phyloP scores from a whole-genome alignment of 2,888 invertebrate species.

The Ephialtes manifestator region DNA sequence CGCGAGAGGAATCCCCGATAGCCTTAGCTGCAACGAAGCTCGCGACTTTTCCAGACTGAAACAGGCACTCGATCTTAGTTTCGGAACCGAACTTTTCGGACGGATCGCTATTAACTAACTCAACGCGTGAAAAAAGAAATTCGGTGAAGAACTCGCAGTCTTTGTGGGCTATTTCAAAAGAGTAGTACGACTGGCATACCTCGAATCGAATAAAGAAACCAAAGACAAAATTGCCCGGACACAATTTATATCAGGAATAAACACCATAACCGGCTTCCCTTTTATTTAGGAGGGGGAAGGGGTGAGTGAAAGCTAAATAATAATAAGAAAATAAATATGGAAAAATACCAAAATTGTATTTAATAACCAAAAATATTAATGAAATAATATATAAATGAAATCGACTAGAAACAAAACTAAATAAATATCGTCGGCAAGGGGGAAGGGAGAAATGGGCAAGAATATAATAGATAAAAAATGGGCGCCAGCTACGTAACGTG shows the following conservation, averaged over 20 bases:
- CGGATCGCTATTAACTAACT: neutral
- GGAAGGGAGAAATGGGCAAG: too few species aligned
- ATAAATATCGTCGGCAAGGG: too few species aligned
- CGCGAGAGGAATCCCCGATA: neutral
- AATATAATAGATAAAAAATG: too few species aligned
- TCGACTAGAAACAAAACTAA: too few species aligned
- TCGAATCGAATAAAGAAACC: slow-evolving; percentile 6
- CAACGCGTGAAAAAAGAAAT: neutral
- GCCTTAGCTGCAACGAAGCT: neutral
- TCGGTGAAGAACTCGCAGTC: neutral
- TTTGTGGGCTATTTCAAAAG: slow-evolving; percentile 10
- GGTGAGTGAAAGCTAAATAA: too few species aligned
- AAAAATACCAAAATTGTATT: too few species aligned
- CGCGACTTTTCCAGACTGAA: neutral
- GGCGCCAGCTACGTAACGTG: too few species aligned
- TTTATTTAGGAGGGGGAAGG: too few species aligned
- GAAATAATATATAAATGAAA: too few species aligned
- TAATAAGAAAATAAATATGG: too few species aligned
- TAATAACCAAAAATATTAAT: too few species aligned
- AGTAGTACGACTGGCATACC: neutral
- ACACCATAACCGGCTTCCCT: too few species aligned
- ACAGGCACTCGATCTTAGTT: neutral
- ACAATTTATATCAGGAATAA: slow-evolving; percentile 11
- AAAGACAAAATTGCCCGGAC: slow-evolving; percentile 10
- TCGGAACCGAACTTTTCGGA: neutral